A percentile compares a stretch with the other conserved stretches of the same genome.
Evolutionary conservation across 2,797 vertebrate genomes (phyloP).

Genomic region (Esox lucius): DNA sequence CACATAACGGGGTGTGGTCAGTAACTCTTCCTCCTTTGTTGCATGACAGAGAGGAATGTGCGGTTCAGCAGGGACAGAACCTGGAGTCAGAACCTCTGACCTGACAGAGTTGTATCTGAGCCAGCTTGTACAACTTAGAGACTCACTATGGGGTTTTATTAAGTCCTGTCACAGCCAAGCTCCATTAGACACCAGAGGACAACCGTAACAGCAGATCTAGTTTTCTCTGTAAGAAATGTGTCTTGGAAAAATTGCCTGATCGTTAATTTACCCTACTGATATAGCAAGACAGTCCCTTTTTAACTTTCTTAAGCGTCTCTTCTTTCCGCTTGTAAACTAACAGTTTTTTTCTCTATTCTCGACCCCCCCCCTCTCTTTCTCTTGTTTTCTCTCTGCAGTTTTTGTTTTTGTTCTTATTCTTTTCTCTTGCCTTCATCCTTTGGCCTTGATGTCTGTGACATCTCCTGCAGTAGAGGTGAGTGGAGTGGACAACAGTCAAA

Average conservation of each 20-base stretch:
- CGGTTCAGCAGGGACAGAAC: background rate
- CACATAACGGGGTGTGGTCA: background rate
- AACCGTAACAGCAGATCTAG: background rate
- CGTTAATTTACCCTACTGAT: background rate
- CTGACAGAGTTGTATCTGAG: background rate
- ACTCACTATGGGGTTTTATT: background rate
- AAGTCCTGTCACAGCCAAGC: background rate
- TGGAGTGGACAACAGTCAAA: constrained; percentile 18
- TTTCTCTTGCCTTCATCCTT: constrained; percentile 99
- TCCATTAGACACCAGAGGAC: background rate
- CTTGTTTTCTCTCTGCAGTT: constrained; percentile 76
- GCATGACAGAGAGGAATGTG: background rate
- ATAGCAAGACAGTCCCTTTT: background rate
- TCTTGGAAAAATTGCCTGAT: no score
- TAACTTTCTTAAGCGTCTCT: background rate
- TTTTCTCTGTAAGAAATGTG: no score
- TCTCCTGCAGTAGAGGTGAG: constrained; percentile 89
- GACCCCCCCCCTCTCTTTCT: constrained; percentile 11
- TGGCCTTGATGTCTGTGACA: constrained; percentile 97
- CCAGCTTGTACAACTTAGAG: background rate
- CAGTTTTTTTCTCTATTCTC: constrained; percentile 40
- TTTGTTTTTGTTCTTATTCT: constrained; percentile 99
- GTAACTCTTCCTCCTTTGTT: background rate
- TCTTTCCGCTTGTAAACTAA: constrained; percentile 50
- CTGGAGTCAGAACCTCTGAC: background rate